A percentile compares a stretch with the other conserved stretches of the same genome.
Conservation (phyloP, 92 coral and sea anemone species). For the Parazoanthus darwini region DNA sequence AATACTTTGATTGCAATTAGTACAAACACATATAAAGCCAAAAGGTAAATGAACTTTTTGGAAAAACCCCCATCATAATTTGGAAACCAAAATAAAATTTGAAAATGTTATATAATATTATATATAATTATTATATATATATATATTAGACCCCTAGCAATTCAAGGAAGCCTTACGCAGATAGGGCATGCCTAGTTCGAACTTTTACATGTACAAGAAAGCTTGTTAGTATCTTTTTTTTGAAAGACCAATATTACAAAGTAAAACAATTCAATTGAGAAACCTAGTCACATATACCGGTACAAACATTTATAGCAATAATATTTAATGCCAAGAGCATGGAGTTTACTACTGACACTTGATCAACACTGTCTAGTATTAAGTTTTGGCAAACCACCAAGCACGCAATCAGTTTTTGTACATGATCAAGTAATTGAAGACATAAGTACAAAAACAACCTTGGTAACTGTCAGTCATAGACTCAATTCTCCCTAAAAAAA, state of each 20-base stretch:
- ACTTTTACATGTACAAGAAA: not conserved
- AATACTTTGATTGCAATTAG: not conserved
- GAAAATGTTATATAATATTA: constrained; percentile 20
- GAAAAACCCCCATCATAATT: constrained; percentile 1
- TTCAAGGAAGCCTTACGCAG: constrained; percentile 6
- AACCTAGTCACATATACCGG: not conserved
- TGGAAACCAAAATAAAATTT: constrained; percentile 40
- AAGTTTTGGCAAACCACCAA: not conserved
- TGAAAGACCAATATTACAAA: not conserved
- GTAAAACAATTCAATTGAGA: constrained; percentile 9
- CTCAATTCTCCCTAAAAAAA: too few relatives aligned
- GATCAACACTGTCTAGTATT: not conserved
- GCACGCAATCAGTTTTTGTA: not conserved
- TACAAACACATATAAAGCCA: not conserved
- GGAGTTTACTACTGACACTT: not conserved
- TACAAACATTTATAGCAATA: constrained; percentile 3
- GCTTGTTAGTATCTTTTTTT: not conserved
- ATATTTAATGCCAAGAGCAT: not conserved
- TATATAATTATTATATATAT: constrained; percentile 17
- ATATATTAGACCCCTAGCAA: constrained; percentile 18
- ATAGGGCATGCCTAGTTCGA: constrained; percentile 3
- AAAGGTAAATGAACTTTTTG: not conserved
- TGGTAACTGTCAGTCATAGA: too few relatives aligned
- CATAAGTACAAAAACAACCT: too few relatives aligned
- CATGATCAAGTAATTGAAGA: not conserved